Conservation (phyloP, 2,888 invertebrate species). For the Polymixis flavicincta region DNA sequence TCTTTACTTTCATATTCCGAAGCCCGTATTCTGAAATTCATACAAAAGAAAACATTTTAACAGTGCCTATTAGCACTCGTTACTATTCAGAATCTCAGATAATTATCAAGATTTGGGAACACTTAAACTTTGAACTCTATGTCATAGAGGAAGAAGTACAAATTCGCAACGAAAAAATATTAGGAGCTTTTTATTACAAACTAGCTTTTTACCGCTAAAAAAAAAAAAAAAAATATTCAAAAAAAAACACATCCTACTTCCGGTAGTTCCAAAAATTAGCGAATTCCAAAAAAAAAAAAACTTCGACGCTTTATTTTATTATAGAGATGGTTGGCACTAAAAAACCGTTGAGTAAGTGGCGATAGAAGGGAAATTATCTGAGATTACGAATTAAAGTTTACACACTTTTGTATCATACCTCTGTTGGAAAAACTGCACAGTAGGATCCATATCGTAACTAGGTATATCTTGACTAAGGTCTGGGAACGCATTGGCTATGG, state of each 20-base stretch:
- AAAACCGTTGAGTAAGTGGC: background rate
- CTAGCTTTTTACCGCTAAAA: too few species aligned
- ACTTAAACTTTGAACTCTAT: background rate
- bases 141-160: background rate
- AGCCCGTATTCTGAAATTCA: conserved; percentile 74
- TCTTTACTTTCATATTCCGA: conserved; percentile 81
- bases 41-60: background rate
- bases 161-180: background rate
- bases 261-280: too few species aligned
- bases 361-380: background rate
- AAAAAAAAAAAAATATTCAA: too few species aligned
- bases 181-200: background rate
- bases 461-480: conserved; percentile 92
- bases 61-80: background rate
- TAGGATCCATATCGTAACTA: conserved; percentile 92
- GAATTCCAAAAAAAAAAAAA: too few species aligned
- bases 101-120: background rate
- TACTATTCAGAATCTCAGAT: background rate
- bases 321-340: too few species aligned
- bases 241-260: too few species aligned
- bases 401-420: conserved; percentile 76
- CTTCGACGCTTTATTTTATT: too few species aligned
- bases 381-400: background rate
- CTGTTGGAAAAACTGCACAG: conserved; percentile 93
- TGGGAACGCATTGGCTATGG: conserved; percentile 92